Conservation (phyloP, 2,113 vertebrate genomes). For the Phalacrocorax carbo region DNA sequence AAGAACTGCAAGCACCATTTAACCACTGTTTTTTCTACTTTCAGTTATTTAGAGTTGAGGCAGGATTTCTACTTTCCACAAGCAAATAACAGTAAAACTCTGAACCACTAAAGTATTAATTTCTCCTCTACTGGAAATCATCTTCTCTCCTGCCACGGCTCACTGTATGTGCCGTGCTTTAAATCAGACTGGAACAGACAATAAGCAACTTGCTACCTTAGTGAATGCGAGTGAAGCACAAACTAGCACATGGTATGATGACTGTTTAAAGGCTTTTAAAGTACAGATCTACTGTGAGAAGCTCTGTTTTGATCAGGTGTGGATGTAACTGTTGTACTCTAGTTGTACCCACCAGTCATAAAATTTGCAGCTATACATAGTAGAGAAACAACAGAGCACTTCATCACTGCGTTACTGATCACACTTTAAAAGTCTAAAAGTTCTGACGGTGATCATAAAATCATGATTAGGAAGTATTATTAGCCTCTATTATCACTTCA, state of each 20-base stretch:
- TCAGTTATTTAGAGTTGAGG: neutral
- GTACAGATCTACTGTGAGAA: neutral
- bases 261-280: neutral
- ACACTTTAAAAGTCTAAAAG: neutral
- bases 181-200: neutral
- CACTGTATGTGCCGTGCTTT: neutral
- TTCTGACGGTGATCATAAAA: neutral
- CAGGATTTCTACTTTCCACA: neutral
- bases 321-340: neutral
- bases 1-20: neutral
- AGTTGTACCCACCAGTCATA: rapidly evolving
- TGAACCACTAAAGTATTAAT: neutral
- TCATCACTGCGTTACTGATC: neutral
- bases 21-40: neutral
- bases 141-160: neutral
- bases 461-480: neutral
- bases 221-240: neutral
- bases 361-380: neutral
- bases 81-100: neutral
- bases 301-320: neutral
- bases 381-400: neutral
- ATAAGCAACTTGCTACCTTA: neutral
- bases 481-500: neutral
- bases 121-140: neutral
- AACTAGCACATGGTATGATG: no score